Base-by-base conservation (phyloP, 2,888 invertebrate species). In the Caenorhabditis parvicauda region DNA sequence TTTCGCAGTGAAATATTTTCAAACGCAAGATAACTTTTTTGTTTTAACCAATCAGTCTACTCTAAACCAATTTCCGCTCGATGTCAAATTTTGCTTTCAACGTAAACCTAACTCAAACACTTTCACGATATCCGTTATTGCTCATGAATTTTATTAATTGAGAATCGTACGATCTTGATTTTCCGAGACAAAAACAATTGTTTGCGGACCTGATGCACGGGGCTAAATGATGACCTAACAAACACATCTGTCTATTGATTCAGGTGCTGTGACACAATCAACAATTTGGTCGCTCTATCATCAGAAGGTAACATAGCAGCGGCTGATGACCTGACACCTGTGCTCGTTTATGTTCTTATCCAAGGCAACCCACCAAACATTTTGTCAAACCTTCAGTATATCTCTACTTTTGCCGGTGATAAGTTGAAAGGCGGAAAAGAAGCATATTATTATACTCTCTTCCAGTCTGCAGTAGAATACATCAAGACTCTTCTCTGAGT, bases 381-480 rank as follows among this genome's bases (percentile, higher is more conserved):
- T 59, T 86, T 96, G 57, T 95, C 95, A 12, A 95, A 93, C 27
- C 88, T 96, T 71, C 93, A 96, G 84, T 92, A 93, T 83, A 92
- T 98, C 69, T 90, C 89, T 83, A 92, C 91, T 74, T 91, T 92
- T 82, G 91, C 91, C 80, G 90, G 89, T 54, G 86, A 59, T n/a
- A 39, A 44, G 7, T 86, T 94, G 52, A 86, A 87, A 32, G 92
- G 93, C 46, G 92, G 57, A 17, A 37, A 50, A n/a, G 68, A 92
- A 79, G 89, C 90, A 77, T 98, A 96, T 84, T 94, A 93, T 89
- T 96, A 95, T 96, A 94, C 92, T 52, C 93, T 95, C 84, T 95
- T 96, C 84, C 90, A 90, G 80, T 89, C 94, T 0, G 92, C 92
- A 45, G 91, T 95, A 51, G 93, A 94, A 84, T 94, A 92, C 85